These are phyloP conservation scores for Astatoreochromis straeleni DNA, from an alignment of 2,113 vertebrate genomes.

Conservation along the genomic window DNA sequence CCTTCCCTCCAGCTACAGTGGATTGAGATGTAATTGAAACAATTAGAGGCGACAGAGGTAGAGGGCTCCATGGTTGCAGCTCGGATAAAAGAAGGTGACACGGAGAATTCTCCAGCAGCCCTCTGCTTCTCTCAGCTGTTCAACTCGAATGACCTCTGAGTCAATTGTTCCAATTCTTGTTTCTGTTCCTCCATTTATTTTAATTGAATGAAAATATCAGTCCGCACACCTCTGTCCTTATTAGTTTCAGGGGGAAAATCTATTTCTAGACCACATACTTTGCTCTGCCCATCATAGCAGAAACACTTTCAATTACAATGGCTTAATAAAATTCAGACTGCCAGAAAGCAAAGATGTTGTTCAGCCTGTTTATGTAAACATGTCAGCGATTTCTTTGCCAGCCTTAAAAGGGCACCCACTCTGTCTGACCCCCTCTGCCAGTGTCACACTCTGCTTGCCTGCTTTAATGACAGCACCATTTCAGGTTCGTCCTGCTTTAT, in stretches of 20 bases:
- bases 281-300: slow-evolving; percentile 14
- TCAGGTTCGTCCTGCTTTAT: not conserved
- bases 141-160: slow-evolving; percentile 37
- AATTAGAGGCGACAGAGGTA: slow-evolving; percentile 57
- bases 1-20: slow-evolving; percentile 65
- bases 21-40: slow-evolving; percentile 74
- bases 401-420: slow-evolving; percentile 5
- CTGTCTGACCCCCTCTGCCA: slow-evolving; percentile 5
- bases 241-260: slow-evolving; percentile 16
- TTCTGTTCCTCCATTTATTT: slow-evolving; percentile 39
- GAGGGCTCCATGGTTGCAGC: slow-evolving; percentile 26
- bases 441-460: not conserved
- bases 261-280: not conserved
- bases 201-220: slow-evolving; percentile 57
- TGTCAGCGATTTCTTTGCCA: not conserved
- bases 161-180: slow-evolving; percentile 38
- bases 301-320: slow-evolving; percentile 40
- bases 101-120: slow-evolving; percentile 12
- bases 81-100: slow-evolving; percentile 14
- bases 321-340: slow-evolving; percentile 7
- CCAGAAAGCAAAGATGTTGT: not conserved
- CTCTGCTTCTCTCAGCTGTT: slow-evolving; percentile 9
- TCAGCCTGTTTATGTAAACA: slow-evolving; percentile 36
- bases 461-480: not conserved
- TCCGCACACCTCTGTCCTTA: slow-evolving; percentile 15